A percentile compares a stretch with the other conserved stretches of the same genome.
phyloP scores from a whole-genome alignment of 2,888 invertebrate species.

The Diogma glabrata region DNA sequence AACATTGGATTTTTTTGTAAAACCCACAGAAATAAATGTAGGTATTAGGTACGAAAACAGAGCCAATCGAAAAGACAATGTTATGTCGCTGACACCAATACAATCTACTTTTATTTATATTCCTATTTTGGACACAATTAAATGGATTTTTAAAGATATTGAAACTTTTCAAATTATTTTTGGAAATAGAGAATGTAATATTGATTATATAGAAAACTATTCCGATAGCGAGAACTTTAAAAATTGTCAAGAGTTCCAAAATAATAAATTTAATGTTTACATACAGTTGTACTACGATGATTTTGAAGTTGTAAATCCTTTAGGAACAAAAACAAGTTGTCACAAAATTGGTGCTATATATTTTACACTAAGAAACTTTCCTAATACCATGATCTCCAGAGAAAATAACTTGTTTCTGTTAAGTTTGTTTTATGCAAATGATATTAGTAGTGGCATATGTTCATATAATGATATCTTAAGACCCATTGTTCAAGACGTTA shows the following conservation, averaged over 20 bases:
- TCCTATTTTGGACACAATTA: neutral
- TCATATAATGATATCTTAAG: neutral
- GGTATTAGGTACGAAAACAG: neutral
- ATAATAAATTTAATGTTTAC: neutral
- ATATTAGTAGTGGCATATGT: neutral
- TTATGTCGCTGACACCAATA: neutral
- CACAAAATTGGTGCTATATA: too few relatives aligned
- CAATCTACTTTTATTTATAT: neutral
- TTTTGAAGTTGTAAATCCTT: too few relatives aligned
- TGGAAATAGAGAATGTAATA: neutral
- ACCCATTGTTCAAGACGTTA: neutral
- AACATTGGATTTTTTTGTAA: neutral
- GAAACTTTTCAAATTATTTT: neutral
- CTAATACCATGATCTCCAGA: neutral
- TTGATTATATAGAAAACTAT: neutral
- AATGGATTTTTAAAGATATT: too few relatives aligned
- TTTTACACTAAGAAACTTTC: neutral
- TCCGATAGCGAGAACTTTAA: neutral
- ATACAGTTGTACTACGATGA: too few relatives aligned
- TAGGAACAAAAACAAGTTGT: neutral
- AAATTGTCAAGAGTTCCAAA: neutral
- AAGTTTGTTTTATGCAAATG: neutral
- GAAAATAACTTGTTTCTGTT: neutral
- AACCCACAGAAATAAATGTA: neutral
- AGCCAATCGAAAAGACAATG: neutral